Base-by-base conservation (phyloP, 2,888 invertebrate species). In the Herminia tarsipennalis region DNA sequence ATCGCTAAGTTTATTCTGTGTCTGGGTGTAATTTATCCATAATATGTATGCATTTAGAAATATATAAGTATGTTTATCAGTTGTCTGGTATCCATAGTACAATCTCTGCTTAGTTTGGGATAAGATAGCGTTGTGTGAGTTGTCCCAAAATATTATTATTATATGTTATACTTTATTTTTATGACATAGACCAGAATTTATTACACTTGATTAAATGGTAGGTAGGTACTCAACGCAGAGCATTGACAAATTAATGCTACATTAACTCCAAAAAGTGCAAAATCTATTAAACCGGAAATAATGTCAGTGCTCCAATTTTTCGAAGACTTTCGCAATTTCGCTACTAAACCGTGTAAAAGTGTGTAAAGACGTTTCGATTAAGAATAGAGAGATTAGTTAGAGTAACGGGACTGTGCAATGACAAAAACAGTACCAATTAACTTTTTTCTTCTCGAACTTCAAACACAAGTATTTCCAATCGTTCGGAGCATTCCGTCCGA, bases 391-490 rank as follows among this genome's bases (percentile, higher is more conserved):
- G 78, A 86, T 87, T 85, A 83, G 81, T 74, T 67, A 66, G 56
- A 71, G 77, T 80, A 85, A 82, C 86, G 81, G 82, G 72, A 77
- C 77, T 65, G 65, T 75, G 73, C 75, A 73, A 62, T 73, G 82
- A 86, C 84, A 88, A 87, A 88, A 88, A 86, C 84, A 73, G 75
- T 79, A 76, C 81, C 88, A 88, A 88, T 89, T 88, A 89, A 84
- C 81, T 85, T 87, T 86, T 83, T 87, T 86, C 74, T 74, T 73
- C 76, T 68, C 64, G 68, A 82, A 81, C 73, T 84, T 78, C 73
- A 78, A 77, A 77, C 79, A 65, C 76, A 74, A 85, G 81, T 83
- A 82, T 82, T 83, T 86, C 81, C 82, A 82, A 88, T 87, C 76
- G 83, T 77, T 75, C 63, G 70, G 69, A 80, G 81, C 78, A 80